Conservation (phyloP, 2,888 invertebrate species). For the Exephanes ischioxanthus region DNA sequence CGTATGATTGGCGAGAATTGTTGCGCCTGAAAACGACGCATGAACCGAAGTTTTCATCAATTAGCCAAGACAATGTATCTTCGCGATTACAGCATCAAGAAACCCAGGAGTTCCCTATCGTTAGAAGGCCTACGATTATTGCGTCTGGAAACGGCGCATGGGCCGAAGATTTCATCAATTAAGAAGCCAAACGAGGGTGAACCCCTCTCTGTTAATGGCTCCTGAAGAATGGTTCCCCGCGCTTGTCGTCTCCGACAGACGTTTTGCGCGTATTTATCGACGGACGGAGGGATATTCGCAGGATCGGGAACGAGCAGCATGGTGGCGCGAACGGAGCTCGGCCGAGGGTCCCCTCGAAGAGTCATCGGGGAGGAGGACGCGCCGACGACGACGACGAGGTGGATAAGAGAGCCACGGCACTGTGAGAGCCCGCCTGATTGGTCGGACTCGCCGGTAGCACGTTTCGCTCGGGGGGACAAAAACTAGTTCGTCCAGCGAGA, state of each 20-base stretch:
- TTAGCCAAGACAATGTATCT: neutral
- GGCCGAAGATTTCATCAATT: neutral
- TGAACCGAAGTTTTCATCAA: neutral
- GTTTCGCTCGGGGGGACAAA: conserved; percentile 76
- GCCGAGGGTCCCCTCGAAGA: conserved; percentile 32
- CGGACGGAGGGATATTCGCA: conserved; percentile 56
- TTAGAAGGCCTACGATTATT: conserved; percentile 25
- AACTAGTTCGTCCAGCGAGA: conserved; percentile 74
- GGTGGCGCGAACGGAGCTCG: conserved; percentile 53
- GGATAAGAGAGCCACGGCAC: conserved; percentile 39
- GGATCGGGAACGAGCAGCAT: conserved; percentile 66
- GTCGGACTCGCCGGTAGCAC: conserved; percentile 67
- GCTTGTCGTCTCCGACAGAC: conserved; percentile 34
- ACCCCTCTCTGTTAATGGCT: neutral
- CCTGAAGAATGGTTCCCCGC: conserved; percentile 10
- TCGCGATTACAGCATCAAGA: conserved; percentile 14
- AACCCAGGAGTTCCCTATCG: conserved; percentile 11
- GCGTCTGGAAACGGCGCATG: neutral
- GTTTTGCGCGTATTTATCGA: conserved; percentile 27
- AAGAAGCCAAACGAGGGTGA: neutral
- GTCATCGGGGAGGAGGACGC: conserved; percentile 52
- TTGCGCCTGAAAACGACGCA: neutral
- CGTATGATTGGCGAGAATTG: conserved; percentile 23
- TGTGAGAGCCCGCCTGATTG: conserved; percentile 61
- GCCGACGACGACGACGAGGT: conserved; percentile 43